Percentiles rank a stretch among this genome's conserved stretches.
Conservation (phyloP, 2,113 vertebrate genomes). For the Dipodomys merriami region DNA sequence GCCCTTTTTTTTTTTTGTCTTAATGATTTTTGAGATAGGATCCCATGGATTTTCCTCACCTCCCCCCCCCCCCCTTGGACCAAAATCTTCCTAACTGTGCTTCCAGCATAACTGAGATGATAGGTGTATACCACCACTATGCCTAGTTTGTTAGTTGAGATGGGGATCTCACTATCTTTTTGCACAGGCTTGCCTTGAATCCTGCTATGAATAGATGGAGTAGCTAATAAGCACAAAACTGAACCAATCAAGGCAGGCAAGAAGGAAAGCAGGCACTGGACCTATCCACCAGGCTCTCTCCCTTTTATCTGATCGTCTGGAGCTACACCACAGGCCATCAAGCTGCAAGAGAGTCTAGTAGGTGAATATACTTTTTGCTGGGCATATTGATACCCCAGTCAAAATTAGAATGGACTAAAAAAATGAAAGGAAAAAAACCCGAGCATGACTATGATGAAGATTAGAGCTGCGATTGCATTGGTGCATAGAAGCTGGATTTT, state of each 20-base stretch:
- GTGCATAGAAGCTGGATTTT: too few relatives aligned
- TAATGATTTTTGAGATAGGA: too few relatives aligned
- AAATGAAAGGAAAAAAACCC: background rate
- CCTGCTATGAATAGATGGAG: background rate
- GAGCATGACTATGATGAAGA: background rate
- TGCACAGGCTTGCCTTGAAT: too few relatives aligned
- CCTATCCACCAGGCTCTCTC: fast-evolving
- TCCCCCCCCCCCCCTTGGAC: too few relatives aligned
- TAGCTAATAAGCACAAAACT: fast-evolving
- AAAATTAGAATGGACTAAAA: background rate
- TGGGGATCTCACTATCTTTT: too few relatives aligned
- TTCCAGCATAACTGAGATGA: too few relatives aligned
- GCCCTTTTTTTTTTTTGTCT: too few relatives aligned
- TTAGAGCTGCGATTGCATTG: background rate
- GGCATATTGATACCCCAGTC: background rate
- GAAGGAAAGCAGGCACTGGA: background rate
- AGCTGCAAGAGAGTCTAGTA: background rate
- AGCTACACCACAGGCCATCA: background rate
- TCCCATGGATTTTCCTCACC: too few relatives aligned
- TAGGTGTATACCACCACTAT: too few relatives aligned
- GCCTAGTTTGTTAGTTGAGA: too few relatives aligned
- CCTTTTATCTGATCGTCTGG: background rate
- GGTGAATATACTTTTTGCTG: background rate
- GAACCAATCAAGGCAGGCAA: too few relatives aligned
- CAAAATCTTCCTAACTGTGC: too few relatives aligned